Percentiles rank a stretch among this genome's conserved stretches.
These are phyloP conservation scores for Toxostoma redivivum DNA, from an alignment of 2,113 vertebrate species.

Conservation along the genomic window DNA sequence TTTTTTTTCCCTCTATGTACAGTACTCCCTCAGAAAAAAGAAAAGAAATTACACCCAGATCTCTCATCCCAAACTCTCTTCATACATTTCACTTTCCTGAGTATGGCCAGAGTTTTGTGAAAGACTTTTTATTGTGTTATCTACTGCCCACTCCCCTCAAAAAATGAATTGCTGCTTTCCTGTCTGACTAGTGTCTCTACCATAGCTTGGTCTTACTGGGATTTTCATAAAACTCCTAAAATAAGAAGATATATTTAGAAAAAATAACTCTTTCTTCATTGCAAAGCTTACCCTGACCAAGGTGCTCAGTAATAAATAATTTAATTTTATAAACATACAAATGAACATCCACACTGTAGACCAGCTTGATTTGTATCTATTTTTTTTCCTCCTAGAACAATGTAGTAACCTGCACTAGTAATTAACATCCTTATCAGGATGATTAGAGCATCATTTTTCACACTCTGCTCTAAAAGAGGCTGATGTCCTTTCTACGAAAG, in stretches of 20 bases:
- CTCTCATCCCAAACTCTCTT: neutral
- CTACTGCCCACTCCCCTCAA: fast-evolving
- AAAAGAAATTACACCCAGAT: neutral
- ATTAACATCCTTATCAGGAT: neutral
- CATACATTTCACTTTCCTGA: neutral
- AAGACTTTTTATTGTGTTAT: neutral
- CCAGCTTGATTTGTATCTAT: neutral
- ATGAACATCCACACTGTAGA: neutral
- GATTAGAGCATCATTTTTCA: neutral
- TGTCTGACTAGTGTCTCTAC: neutral
- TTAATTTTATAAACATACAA: neutral
- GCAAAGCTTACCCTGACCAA: neutral
- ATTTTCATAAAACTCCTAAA: neutral
- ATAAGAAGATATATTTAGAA: neutral
- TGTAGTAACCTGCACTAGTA: neutral
- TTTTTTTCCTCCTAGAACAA: neutral
- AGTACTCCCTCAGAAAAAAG: neutral
- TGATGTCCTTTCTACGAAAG: neutral
- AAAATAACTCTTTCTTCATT: neutral
- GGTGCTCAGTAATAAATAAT: neutral
- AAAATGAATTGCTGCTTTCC: neutral
- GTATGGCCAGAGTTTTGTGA: neutral
- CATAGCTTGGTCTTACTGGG: neutral
- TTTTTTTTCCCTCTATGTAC: neutral
- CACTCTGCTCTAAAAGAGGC: neutral